Conservation (phyloP, 2,797 vertebrate genomes). For the Ctenopoma multispine region DNA sequence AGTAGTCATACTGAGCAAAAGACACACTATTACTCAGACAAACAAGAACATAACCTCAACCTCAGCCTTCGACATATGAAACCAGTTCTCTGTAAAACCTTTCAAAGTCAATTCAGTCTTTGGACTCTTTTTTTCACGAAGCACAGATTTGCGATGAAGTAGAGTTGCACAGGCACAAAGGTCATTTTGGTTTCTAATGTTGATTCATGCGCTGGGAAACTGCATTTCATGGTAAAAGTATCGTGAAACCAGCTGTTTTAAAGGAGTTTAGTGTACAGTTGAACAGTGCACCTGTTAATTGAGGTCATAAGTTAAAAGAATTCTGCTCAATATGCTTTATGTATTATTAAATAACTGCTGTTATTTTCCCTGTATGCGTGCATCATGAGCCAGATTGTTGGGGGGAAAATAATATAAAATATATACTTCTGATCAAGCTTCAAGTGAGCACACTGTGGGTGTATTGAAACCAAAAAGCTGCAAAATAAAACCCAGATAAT, state of each 20-base stretch:
- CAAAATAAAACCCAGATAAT: conserved; percentile 17
- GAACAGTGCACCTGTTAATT: not conserved
- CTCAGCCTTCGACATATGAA: not conserved
- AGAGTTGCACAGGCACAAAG: not conserved
- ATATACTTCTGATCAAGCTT: not conserved
- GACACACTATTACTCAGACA: not conserved
- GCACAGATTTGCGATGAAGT: not conserved
- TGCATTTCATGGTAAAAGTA: not conserved
- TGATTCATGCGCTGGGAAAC: not conserved
- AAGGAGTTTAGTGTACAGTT: not conserved
- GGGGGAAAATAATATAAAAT: not conserved
- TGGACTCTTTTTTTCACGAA: not conserved
- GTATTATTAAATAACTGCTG: no score
- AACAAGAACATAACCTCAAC: not conserved
- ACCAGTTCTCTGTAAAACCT: not conserved
- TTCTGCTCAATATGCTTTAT: no score
- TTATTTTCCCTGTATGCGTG: not conserved
- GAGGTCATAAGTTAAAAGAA: not conserved
- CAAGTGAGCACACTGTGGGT: not conserved
- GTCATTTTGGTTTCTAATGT: not conserved
- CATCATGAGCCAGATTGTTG: not conserved
- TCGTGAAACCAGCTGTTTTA: no score
- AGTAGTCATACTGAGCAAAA: not conserved
- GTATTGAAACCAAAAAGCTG: not conserved
- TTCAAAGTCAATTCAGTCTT: not conserved